phyloP scores from a whole-genome alignment of 2,113 vertebrate genomes.

The Ahaetulla prasina region DNA sequence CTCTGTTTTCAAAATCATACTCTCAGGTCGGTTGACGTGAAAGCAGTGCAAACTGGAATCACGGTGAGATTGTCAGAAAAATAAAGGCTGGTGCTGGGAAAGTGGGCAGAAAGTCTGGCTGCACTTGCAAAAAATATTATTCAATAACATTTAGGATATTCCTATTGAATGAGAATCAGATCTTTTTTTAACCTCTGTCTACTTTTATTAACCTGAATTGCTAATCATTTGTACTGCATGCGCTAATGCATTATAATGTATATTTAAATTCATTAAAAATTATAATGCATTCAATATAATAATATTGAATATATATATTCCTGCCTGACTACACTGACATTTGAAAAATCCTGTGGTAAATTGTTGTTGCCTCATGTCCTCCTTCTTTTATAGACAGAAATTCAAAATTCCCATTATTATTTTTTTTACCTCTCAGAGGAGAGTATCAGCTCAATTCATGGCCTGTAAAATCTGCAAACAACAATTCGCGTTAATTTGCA shows the following conservation, averaged over 20 bases:
- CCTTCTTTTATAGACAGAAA: neutral
- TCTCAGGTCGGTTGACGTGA: slow-evolving; percentile 15
- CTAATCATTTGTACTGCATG: neutral
- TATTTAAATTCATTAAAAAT: too few relatives aligned
- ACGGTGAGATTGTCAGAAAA: neutral
- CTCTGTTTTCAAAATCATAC: slow-evolving; percentile 29
- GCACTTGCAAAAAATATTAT: neutral
- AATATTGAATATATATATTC: neutral
- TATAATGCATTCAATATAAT: too few relatives aligned
- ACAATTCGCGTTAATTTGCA: neutral
- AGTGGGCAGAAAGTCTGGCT: neutral
- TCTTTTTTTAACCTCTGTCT: neutral
- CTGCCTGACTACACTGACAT: neutral
- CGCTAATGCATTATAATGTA: neutral
- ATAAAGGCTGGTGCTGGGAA: neutral
- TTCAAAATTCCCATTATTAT: neutral
- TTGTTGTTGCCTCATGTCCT: neutral
- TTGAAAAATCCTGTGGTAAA: neutral
- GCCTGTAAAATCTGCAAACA: neutral
- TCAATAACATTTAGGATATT: neutral
- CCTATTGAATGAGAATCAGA: neutral
- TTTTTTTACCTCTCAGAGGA: slow-evolving; percentile 1
- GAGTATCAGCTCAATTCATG: slow-evolving; percentile 4
- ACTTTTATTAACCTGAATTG: slow-evolving; percentile 8
- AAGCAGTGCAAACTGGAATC: slow-evolving; percentile 24